Conservation (phyloP, 2,797 vertebrate genomes). For the Fistularia commersonii region DNA sequence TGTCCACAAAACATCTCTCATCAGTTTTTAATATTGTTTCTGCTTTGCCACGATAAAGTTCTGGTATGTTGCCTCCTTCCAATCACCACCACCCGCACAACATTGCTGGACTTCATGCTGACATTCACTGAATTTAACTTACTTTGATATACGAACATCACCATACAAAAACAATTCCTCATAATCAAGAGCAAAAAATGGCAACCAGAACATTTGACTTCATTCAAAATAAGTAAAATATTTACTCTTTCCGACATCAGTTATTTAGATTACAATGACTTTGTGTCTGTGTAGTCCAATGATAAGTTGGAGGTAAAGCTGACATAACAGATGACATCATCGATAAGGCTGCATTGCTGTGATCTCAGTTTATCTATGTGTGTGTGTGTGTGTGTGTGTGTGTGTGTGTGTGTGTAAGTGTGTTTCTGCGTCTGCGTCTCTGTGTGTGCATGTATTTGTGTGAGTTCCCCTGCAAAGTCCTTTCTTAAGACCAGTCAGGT, state of each 20-base stretch:
- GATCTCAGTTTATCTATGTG: conserved; percentile 18
- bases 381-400: conserved; percentile 8
- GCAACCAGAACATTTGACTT: background rate
- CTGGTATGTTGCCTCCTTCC: conserved; percentile 55
- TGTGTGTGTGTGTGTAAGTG: conserved; percentile 5
- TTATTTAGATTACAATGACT: too few species aligned
- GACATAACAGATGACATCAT: too few species aligned
- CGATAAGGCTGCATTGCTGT: conserved; percentile 10
- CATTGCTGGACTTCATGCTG: background rate
- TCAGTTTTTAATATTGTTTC: conserved; percentile 69
- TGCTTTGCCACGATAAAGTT: conserved; percentile 62
- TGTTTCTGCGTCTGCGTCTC: conserved; percentile 4
- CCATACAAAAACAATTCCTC: background rate
- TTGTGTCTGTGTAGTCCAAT: too few species aligned
- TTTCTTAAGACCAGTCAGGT: conserved; percentile 6
- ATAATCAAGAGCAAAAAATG: too few species aligned
- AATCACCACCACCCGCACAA: conserved; percentile 17
- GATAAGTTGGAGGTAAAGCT: too few species aligned
- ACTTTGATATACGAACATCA: conserved; percentile 14
- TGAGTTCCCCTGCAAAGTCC: conserved; percentile 12
- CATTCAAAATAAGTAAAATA: conserved; percentile 21
- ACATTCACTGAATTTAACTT: background rate
- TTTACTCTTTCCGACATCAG: background rate
- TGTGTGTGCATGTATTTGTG: conserved; percentile 11
- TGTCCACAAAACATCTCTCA: conserved; percentile 71